Evolutionary conservation across 2,797 vertebrate genomes (phyloP).

Genomic region (Austrolebias charrua): DNA sequence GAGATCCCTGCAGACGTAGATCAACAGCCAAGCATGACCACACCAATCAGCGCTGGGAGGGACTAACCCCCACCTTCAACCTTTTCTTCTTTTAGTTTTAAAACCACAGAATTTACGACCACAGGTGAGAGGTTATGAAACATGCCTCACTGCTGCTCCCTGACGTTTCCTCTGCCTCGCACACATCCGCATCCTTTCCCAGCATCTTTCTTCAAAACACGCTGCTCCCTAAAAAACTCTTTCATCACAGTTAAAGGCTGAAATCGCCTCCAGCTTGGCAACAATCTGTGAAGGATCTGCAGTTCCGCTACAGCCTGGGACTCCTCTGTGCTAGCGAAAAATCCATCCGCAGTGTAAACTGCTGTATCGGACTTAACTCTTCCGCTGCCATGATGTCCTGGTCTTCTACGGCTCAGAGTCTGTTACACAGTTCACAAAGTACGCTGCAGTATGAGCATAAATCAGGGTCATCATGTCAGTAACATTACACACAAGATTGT

Average conservation of each 20-base stretch:
- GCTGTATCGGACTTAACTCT: constrained; percentile 83
- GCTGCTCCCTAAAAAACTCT: constrained; percentile 35
- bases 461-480: constrained; percentile 37
- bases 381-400: constrained; percentile 35
- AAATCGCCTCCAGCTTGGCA: constrained; percentile 75
- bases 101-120: constrained; percentile 51
- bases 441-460: constrained; percentile 65
- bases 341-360: constrained; percentile 84
- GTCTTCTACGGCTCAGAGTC: constrained; percentile 43
- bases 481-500: constrained; percentile 10
- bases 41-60: constrained; percentile 52
- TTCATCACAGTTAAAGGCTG: constrained; percentile 45
- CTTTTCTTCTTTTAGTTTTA: constrained; percentile 32
- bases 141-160: constrained; percentile 34
- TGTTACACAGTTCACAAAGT: constrained; percentile 46
- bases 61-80: constrained; percentile 41
- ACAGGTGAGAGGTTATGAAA: constrained; percentile 65
- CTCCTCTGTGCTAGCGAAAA: constrained; percentile 78
- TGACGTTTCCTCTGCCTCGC: constrained; percentile 27
- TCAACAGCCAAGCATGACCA: constrained; percentile 52
- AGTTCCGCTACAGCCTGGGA: constrained; percentile 79
- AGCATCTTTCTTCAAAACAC: constrained; percentile 42
- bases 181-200: constrained; percentile 30
- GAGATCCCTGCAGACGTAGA: constrained; percentile 67
- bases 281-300: constrained; percentile 76